Base-by-base conservation (phyloP, 1,140 invertebrate species). In the Vanessa atalanta region DNA sequence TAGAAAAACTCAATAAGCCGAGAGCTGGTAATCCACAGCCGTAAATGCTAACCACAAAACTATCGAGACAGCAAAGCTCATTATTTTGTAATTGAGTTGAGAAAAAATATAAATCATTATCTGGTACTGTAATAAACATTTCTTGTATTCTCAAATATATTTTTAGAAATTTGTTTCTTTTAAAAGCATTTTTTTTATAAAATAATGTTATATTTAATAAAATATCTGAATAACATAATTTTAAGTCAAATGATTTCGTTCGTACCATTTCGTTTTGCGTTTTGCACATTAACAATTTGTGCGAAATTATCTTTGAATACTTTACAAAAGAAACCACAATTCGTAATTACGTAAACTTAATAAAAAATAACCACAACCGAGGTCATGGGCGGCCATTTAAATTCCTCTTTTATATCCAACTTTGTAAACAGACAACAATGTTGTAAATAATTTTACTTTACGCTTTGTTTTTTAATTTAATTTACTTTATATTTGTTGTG, bases 271-370 rank as follows among this genome's bases (percentile, higher is more conserved):
- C 0, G 55, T 26, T 26, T 60, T 12, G 23, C 23, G 55, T 60
- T 60, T 60, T 60, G 20, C 11, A 26, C 55, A 47, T 61, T 69
- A 69, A 57, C 43, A 73, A 73, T 73, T 73, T 73, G 55, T 73
- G 16, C 57, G 47, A 73, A 73, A 73, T 73, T 16, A 68, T 51
- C 60, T 60, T 23, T 53, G 55, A 65, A 68, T 67, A 64, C 72
- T 63, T 72, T 66, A 70, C 72, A 69, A 77, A 70, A 71, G 73
- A 78, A 78, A 78, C 72, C 76, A 78, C 72, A 75, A 47, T 64
- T 78, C 61, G 73, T 78, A 78, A 78, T 78, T 78, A 72, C 61
- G 72, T 67, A 65, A 74, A 73, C 72, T 78, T 78, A 78, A 78
- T 74, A 78, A 78, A 78, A 65, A 53, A 53, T 57, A 78, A 78